These are phyloP conservation scores for Calosoma granatense DNA, from an alignment of 1,140 invertebrate genomes.

Conservation along the genomic window DNA sequence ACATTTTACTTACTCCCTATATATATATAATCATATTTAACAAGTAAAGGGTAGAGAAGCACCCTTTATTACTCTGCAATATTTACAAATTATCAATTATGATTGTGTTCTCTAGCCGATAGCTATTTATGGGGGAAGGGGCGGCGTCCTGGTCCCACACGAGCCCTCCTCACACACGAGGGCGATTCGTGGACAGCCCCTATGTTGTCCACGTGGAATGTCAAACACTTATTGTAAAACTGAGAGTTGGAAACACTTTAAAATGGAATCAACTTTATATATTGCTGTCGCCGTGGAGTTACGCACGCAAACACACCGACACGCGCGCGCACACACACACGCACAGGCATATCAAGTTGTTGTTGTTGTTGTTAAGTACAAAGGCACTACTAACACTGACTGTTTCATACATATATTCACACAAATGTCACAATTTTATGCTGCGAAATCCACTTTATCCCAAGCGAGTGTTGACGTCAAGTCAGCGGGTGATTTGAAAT, in stretches of 20 bases:
- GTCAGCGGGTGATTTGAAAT: slow-evolving; percentile 49
- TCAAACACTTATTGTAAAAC: slow-evolving; percentile 23
- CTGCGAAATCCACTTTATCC: slow-evolving; percentile 54
- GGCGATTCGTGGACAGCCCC: neutral
- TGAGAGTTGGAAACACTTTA: slow-evolving; percentile 2
- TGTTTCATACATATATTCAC: slow-evolving; percentile 7
- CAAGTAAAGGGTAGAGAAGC: slow-evolving; percentile 2
- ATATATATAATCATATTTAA: slow-evolving; percentile 6
- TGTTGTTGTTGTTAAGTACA: too few species aligned
- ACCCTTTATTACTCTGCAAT: neutral
- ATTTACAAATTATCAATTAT: neutral
- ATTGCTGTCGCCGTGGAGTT: neutral
- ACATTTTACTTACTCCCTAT: slow-evolving; percentile 13
- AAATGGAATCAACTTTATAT: slow-evolving; percentile 28
- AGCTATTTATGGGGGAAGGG: neutral
- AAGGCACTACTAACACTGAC: slow-evolving; percentile 15
- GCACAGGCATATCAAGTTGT: too few species aligned
- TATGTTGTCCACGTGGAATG: slow-evolving; percentile 28
- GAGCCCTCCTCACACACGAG: neutral
- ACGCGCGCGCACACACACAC: too few species aligned
- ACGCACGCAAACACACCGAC: neutral
- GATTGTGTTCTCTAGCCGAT: slow-evolving; percentile 26
- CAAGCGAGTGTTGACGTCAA: slow-evolving; percentile 37
- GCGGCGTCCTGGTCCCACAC: slow-evolving; percentile 30
- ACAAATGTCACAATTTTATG: slow-evolving; percentile 35